A percentile compares a stretch with the other conserved stretches of the same genome.
Evolutionary conservation across 2,113 vertebrate species (phyloP).

Genomic region (Aptenodytes patagonicus): DNA sequence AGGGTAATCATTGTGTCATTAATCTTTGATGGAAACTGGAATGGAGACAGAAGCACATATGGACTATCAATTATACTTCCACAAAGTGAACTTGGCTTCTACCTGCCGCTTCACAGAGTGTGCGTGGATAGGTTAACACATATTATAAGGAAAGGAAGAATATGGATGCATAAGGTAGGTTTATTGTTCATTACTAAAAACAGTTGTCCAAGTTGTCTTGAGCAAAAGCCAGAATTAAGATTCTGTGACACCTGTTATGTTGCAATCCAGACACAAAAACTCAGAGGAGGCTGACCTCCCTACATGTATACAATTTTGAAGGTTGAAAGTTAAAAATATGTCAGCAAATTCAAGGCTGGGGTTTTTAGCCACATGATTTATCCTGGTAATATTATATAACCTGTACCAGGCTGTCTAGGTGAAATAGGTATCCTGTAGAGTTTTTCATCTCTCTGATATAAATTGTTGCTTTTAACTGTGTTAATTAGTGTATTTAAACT

Average conservation of each 20-base stretch:
- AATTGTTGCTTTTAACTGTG: background rate
- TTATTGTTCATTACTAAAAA: background rate
- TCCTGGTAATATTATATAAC: background rate
- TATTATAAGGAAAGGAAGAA: slow-evolving; percentile 93
- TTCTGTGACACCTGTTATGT: background rate
- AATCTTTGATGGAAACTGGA: slow-evolving; percentile 97
- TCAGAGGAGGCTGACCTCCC: background rate
- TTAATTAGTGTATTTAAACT: background rate
- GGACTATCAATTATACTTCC: slow-evolving; percentile 95
- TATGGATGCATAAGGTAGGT: slow-evolving; percentile 98
- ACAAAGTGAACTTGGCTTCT: slow-evolving; percentile 91
- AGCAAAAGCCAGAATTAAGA: background rate
- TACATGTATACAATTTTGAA: background rate
- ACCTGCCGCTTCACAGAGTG: slow-evolving; percentile 90
- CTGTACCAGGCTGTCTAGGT: accelerated
- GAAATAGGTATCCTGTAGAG: background rate
- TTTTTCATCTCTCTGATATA: background rate
- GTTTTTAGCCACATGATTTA: background rate
- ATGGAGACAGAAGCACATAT: slow-evolving; percentile 95
- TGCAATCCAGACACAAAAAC: background rate
- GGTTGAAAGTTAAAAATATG: background rate
- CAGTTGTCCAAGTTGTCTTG: background rate
- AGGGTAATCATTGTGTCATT: slow-evolving; percentile 96
- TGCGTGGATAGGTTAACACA: slow-evolving; percentile 95
- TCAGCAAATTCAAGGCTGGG: background rate